Evolutionary conservation across 2,797 vertebrate species (phyloP), one percentile per base, ranked within the genome.

Genomic region (Mus caroli): DNA sequence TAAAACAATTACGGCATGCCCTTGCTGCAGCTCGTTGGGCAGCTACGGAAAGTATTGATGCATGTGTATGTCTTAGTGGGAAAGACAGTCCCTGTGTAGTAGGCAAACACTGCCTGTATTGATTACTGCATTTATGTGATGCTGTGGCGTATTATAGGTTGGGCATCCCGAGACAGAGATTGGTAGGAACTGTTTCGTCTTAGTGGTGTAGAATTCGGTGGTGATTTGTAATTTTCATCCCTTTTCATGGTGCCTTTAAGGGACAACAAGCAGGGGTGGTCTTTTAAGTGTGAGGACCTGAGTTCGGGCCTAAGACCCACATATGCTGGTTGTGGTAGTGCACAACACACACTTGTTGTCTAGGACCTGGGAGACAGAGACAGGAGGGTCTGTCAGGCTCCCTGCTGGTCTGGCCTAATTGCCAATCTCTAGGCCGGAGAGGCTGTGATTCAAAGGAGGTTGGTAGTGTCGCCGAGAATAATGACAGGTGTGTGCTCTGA

Each of bases 121-220:
- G 80, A 37, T 62, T 24, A 75, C 88, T 75, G 46, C 1, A 0
- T 52, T 46, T 62, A 19, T 92, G 50, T 94, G 67, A 87, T 94
- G 76, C 80, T 28, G 12, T 15, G n/a, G 54, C 24, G 0, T 17
- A 22, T 40, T 56, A 7, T 24, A 6, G 52, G 19, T 58, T 34
- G 83, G 40, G 69, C 22, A 58, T 69, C 43, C 28, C 20, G 54
- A 75, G 86, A 46, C 50, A 40, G 28, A 20, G 56, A 19, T 17
- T 54, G 82, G 28, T 83, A 43, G 37, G 22, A 93, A 88, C 92
- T 78, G 20, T 78, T 88, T 43, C 11, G 9, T 83, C 62, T 92
- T 58, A 9, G 26, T 93, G 83, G 31, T 67, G n/a, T 46, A 43
- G 50, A 91, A 88, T 67, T 69, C 64, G n/a, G 17, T 73, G n/a